Evolutionary conservation across 2,888 invertebrate species (phyloP).

Genomic region (Electrophaes corylata): DNA sequence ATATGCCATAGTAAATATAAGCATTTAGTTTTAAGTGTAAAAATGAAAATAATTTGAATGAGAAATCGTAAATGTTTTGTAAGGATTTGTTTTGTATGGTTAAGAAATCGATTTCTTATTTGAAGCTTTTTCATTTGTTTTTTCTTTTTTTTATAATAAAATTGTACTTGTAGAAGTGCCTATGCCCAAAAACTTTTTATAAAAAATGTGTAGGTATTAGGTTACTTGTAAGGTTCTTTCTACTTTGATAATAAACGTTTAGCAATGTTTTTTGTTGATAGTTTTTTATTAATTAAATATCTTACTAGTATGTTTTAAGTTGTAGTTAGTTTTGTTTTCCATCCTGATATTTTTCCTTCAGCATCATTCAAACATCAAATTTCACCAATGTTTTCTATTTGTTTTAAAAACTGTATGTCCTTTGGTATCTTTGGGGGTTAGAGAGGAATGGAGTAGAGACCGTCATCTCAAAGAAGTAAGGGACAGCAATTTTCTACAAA

Average conservation of each 20-base stretch:
- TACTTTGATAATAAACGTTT: conserved; percentile 25
- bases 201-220: conserved; percentile 17
- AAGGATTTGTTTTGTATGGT: conserved; percentile 39
- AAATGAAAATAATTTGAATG: conserved; percentile 78
- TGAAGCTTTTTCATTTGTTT: conserved; percentile 72
- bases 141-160: conserved; percentile 28
- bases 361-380: too few species aligned
- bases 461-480: background rate
- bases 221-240: conserved; percentile 13
- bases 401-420: too few species aligned
- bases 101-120: conserved; percentile 70
- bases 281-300: conserved; percentile 12
- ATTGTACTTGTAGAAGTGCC: conserved; percentile 51
- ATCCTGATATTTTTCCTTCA: too few species aligned
- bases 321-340: too few species aligned
- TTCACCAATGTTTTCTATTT: too few species aligned
- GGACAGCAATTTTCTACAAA: background rate
- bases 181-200: conserved; percentile 38
- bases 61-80: conserved; percentile 67
- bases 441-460: background rate
- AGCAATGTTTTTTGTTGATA: conserved; percentile 34
- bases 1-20: conserved; percentile 81
- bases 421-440: too few species aligned
- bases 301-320: too few species aligned
- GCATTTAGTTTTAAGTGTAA: conserved; percentile 63